Conservation (phyloP, 2,113 vertebrate genomes). For the cattle (Bos taurus) region DNA sequence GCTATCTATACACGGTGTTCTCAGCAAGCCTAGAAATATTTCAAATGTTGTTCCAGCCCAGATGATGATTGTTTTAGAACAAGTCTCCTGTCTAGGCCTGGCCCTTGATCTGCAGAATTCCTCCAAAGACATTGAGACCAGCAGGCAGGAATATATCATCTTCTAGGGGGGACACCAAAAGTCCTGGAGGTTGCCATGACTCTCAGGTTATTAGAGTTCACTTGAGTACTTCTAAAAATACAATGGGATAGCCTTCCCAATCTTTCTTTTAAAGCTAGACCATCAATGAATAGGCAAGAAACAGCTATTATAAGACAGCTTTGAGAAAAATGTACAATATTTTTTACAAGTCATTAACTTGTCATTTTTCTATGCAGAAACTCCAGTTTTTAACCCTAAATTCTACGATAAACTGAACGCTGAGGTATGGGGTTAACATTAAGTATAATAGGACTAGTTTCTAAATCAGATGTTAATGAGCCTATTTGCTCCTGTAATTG, state of each 20-base stretch:
- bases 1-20: background rate
- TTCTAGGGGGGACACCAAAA: background rate
- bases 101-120: constrained; percentile 41
- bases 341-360: background rate
- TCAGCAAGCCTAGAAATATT: background rate
- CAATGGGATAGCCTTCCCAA: background rate
- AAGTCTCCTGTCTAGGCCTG: constrained; percentile 10
- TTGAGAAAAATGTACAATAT: background rate
- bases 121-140: constrained; percentile 34
- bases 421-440: background rate
- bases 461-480: background rate
- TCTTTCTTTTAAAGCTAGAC: background rate
- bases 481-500: background rate
- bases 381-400: background rate
- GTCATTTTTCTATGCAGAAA: background rate
- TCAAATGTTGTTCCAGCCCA: constrained; percentile 26
- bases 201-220: constrained; percentile 30
- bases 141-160: background rate
- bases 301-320: background rate
- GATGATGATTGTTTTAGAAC: background rate
- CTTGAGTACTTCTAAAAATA: constrained; percentile 59
- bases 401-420: background rate
- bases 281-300: constrained; percentile 21
- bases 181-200: background rate
- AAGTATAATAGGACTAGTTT: background rate